Evolutionary conservation across 2,113 vertebrate species (phyloP).

Genomic region (Ursus arctos): DNA sequence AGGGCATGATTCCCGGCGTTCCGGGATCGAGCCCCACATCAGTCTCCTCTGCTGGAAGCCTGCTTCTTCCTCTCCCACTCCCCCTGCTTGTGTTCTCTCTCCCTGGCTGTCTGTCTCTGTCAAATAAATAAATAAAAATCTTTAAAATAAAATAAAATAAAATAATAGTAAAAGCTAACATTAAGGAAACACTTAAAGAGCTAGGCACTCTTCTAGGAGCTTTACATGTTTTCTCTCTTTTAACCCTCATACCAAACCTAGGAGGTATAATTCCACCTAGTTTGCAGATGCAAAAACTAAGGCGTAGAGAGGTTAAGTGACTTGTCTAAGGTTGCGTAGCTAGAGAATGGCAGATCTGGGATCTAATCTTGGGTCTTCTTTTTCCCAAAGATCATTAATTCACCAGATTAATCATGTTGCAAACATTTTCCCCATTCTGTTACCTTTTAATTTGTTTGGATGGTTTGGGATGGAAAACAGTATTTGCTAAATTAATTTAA

Average conservation of each 20-base stretch:
- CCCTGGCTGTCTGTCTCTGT: too few relatives aligned
- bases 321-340: not conserved
- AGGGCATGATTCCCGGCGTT: too few relatives aligned
- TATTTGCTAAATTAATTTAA: not conserved
- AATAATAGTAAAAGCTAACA: not conserved
- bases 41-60: too few relatives aligned
- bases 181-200: not conserved
- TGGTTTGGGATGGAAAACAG: not conserved
- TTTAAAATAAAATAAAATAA: too few relatives aligned
- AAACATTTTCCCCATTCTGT: not conserved
- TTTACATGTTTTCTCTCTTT: not conserved
- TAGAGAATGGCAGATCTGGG: not conserved
- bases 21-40: too few relatives aligned
- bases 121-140: too few relatives aligned
- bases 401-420: not conserved
- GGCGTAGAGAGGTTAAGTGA: not conserved
- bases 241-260: not conserved
- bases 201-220: not conserved
- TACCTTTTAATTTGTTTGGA: not conserved
- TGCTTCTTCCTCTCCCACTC: too few relatives aligned
- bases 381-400: not conserved
- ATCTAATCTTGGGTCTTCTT: not conserved
- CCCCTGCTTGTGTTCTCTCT: too few relatives aligned
- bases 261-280: not conserved
- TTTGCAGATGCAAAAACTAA: not conserved